A percentile compares a stretch with the other conserved stretches of the same genome.
These are phyloP conservation scores for western clawed frog (Xenopus tropicalis) DNA, from an alignment of 2,113 vertebrate species.

Conservation along the genomic window UCB_Xtro_10.0 CM004443.2:37985001-37985500, in stretches of 20 bases:
- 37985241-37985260: constrained; percentile 92
- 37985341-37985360: constrained; percentile 98
- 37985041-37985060: constrained; percentile 59
- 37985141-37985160: constrained; percentile 91
- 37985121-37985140: constrained; percentile 73
- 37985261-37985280: constrained; percentile 97
- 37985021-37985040: constrained; percentile 35
- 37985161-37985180: constrained; percentile 73
- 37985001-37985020: neutral
- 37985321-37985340: constrained; percentile 98
- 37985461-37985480: constrained; percentile 98
- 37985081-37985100: constrained; percentile 30
- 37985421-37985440: constrained; percentile 92
- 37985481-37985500: constrained; percentile 88
- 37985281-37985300: constrained; percentile 95
- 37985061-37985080: constrained; percentile 57
- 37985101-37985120: constrained; percentile 60
- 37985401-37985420: constrained; percentile 92
- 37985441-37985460: constrained; percentile 95
- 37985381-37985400: constrained; percentile 76
- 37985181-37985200: constrained; percentile 56
- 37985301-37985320: constrained; percentile 97
- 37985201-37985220: constrained; percentile 60
- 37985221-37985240: constrained; percentile 89
- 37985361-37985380: constrained; percentile 82